Evolutionary conservation across 2,888 invertebrate genomes (phyloP).

Genomic region (Orchestes rusci): DNA sequence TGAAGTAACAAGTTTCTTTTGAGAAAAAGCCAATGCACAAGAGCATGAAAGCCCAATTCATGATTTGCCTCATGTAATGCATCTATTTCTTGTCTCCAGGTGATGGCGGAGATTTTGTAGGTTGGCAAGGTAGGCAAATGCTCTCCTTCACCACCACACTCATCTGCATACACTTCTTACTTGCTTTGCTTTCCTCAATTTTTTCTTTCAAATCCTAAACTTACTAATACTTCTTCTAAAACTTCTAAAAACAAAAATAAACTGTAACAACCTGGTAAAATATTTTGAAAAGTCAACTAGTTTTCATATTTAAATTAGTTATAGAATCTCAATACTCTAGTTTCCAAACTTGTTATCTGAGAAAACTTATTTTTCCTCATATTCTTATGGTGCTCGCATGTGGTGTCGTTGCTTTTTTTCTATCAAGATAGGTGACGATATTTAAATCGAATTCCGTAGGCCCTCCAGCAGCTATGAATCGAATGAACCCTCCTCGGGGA

Average conservation of each 20-base stretch:
- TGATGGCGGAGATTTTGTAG: conserved; percentile 71
- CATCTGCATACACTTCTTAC: conserved; percentile 38
- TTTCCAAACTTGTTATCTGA: too few species aligned
- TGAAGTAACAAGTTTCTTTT: conserved; percentile 27
- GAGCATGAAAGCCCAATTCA: conserved; percentile 43
- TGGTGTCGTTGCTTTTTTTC: conserved; percentile 37
- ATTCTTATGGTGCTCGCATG: conserved; percentile 31
- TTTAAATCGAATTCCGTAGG: conserved; percentile 45
- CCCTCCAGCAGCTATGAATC: conserved; percentile 79
- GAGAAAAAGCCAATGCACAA: conserved; percentile 34
- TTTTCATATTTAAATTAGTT: too few species aligned
- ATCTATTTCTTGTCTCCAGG: conserved; percentile 61
- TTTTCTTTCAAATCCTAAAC: conserved; percentile 11
- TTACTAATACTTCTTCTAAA: neutral
- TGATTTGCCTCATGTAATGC: conserved; percentile 46
- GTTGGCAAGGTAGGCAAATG: conserved; percentile 66
- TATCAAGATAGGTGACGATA: conserved; percentile 1
- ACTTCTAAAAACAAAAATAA: neutral
- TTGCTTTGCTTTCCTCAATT: conserved; percentile 39
- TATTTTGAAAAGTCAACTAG: neutral
- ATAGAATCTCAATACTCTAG: too few species aligned
- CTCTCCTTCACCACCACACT: conserved; percentile 47
- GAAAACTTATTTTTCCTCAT: conserved; percentile 8
- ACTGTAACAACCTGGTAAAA: conserved; percentile 4
- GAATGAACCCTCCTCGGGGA: conserved; percentile 90